Conservation (phyloP, 23 tunicate genomes). For the Ascidia mentula region DNA sequence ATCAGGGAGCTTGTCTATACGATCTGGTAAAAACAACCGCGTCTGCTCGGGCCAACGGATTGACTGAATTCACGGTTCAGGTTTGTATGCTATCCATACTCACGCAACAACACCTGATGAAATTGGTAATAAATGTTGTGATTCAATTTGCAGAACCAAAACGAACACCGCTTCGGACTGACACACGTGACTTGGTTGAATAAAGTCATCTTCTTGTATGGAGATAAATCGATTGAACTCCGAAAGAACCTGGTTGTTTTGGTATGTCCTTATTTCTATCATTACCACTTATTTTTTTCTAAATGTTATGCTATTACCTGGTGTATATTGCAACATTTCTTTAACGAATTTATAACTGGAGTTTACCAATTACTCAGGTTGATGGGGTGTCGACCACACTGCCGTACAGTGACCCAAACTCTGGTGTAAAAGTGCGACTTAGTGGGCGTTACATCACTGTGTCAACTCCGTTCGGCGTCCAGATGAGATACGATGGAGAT, state of each 20-base stretch:
- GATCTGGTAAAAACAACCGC: constrained; percentile 34
- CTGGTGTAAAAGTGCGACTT: constrained; percentile 26
- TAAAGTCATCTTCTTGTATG: constrained; percentile 29
- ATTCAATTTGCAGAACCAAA: constrained; percentile 32
- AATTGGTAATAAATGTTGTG: not conserved
- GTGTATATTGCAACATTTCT: too few species aligned
- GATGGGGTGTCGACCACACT: constrained; percentile 61
- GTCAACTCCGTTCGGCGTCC: constrained; percentile 30
- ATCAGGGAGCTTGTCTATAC: constrained; percentile 62
- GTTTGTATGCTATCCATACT: not conserved
- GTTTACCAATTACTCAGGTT: too few species aligned
- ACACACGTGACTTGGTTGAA: constrained; percentile 61
- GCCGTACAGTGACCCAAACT: constrained; percentile 32
- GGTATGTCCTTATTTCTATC: constrained; percentile 25
- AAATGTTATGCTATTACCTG: too few species aligned
- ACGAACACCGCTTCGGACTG: constrained; percentile 53
- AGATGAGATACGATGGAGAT: constrained; percentile 68
- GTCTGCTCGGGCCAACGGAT: constrained; percentile 4
- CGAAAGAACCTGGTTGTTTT: constrained; percentile 29
- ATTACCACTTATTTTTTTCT: too few species aligned
- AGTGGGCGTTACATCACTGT: constrained; percentile 62
- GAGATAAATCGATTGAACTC: constrained; percentile 34
- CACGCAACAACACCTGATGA: not conserved
- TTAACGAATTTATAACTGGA: too few species aligned
- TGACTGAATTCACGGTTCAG: constrained; percentile 26